These are phyloP conservation scores for Acanthococcus lagerstroemiae DNA, from an alignment of 2,888 invertebrate species.

Conservation along the genomic window DNA sequence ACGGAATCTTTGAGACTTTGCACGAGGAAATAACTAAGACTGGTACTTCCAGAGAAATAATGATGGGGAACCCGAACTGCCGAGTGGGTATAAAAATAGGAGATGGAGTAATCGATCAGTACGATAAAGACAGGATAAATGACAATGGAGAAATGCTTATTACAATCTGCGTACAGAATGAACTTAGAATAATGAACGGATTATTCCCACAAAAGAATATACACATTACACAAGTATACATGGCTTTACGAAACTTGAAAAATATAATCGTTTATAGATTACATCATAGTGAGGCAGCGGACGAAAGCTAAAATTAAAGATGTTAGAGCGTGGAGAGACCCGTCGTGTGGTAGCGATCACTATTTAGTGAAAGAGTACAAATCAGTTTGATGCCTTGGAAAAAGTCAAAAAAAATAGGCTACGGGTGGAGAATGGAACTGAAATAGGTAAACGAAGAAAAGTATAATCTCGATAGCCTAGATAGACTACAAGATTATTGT, in stretches of 20 bases:
- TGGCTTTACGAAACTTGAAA: not conserved
- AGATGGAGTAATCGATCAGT: not conserved
- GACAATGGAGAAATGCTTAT: not conserved
- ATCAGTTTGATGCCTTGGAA: too few relatives aligned
- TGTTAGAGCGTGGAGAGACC: not conserved
- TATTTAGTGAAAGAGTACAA: not conserved
- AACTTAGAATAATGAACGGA: not conserved
- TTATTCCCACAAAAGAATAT: not conserved
- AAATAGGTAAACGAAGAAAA: not conserved
- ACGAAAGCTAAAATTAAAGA: not conserved
- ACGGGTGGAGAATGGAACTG: not conserved
- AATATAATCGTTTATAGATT: not conserved
- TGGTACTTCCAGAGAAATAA: not conserved
- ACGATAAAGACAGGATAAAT: not conserved
- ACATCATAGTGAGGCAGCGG: not conserved
- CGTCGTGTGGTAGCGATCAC: not conserved
- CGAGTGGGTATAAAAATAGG: not conserved
- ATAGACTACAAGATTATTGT: not conserved
- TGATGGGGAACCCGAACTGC: not conserved
- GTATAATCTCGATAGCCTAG: not conserved
- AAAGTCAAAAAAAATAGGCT: not conserved
- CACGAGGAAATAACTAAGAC: not conserved
- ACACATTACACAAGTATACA: not conserved
- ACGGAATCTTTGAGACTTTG: not conserved
- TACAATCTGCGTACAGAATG: not conserved